A percentile compares a stretch with the other conserved stretches of the same genome.
Evolutionary conservation across 2,888 invertebrate genomes (phyloP).

Genomic region (Nomada hirtipes): DNA sequence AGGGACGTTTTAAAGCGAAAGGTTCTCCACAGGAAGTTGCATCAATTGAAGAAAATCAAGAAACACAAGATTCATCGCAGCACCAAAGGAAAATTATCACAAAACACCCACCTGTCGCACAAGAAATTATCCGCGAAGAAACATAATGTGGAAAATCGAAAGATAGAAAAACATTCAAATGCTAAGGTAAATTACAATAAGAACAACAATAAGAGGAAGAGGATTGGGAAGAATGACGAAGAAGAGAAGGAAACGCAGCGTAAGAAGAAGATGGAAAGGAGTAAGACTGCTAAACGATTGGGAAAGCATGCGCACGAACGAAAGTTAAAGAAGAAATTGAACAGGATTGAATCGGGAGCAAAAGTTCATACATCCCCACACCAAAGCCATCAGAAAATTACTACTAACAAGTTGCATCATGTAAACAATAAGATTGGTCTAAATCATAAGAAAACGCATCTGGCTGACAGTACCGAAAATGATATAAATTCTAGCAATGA

Average conservation of each 20-base stretch:
- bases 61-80: conserved; percentile 1
- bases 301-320: background rate
- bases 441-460: background rate
- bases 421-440: background rate
- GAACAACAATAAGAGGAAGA: background rate
- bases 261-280: background rate
- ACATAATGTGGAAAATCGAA: background rate
- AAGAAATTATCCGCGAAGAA: background rate
- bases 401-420: conserved; percentile 13
- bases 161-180: background rate
- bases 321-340: conserved; percentile 1
- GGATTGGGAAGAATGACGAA: background rate
- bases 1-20: conserved; percentile 7
- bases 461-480: background rate
- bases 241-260: background rate
- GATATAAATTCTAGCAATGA: background rate
- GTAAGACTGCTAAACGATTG: conserved; percentile 13
- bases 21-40: background rate
- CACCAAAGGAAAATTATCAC: background rate
- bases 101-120: background rate
- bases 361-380: background rate
- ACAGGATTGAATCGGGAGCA: background rate
- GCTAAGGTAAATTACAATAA: background rate
- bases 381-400: background rate
- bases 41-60: background rate